Conservation (phyloP, 2,113 vertebrate genomes). For the Megaleporinus macrocephalus region DNA sequence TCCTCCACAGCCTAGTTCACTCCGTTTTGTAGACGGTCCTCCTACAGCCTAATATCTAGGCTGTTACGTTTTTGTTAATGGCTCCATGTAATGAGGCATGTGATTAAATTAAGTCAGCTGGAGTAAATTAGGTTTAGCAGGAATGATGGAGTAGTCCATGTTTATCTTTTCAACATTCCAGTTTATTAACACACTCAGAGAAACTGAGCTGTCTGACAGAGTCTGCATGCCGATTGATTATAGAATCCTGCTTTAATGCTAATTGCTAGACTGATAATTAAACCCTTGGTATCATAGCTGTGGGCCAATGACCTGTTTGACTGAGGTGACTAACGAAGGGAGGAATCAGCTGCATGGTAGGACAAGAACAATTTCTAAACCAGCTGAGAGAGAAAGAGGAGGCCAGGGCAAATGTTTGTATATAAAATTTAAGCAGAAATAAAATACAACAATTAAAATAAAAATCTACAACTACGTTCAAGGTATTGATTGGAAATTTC, state of each 20-base stretch:
- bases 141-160: background rate
- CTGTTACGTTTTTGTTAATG: background rate
- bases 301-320: background rate
- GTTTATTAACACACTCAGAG: background rate
- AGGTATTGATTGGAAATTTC: too few species aligned
- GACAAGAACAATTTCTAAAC: too few species aligned
- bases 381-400: too few species aligned
- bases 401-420: too few species aligned
- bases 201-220: background rate
- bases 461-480: too few species aligned
- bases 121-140: background rate
- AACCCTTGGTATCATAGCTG: background rate
- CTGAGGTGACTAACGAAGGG: background rate
- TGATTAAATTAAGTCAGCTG: constrained; percentile 1
- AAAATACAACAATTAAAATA: too few species aligned
- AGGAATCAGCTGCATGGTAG: background rate
- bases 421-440: too few species aligned
- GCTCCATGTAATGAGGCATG: background rate
- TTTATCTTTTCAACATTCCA: background rate
- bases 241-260: constrained; percentile 8
- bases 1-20: background rate
- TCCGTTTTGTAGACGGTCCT: background rate
- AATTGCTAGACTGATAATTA: constrained; percentile 12
- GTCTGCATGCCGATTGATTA: background rate
- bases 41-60: background rate